Conservation (phyloP, 2,888 invertebrate species). For the Bedellia somnulentella region DNA sequence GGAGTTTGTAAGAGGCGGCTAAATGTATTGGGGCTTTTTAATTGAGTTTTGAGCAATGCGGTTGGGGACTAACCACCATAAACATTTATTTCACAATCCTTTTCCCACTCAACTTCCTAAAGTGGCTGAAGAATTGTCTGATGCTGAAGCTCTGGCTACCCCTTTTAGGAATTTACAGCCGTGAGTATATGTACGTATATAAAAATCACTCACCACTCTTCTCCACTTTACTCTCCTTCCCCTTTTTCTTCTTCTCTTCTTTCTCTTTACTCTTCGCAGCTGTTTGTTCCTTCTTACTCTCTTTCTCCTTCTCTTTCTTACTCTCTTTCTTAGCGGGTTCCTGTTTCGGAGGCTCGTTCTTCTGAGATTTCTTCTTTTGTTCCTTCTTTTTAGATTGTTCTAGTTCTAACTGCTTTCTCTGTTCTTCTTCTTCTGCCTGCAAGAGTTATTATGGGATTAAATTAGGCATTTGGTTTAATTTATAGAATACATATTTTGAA, state of each 20-base stretch:
- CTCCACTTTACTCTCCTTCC: slow-evolving; percentile 29
- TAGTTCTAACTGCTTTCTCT: slow-evolving; percentile 17
- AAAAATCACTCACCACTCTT: slow-evolving; percentile 29
- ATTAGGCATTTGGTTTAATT: background rate
- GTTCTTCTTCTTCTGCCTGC: slow-evolving; percentile 35
- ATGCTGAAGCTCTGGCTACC: too few species aligned
- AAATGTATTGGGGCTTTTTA: too few species aligned
- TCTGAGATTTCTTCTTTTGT: slow-evolving; percentile 20
- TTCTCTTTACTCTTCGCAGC: slow-evolving; percentile 10
- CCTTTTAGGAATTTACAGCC: too few species aligned
- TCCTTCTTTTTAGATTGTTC: slow-evolving; percentile 14
- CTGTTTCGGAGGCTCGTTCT: slow-evolving; percentile 9
- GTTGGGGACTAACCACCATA: too few species aligned
- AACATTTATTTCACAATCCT: too few species aligned
- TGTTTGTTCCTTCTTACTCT: slow-evolving; percentile 17
- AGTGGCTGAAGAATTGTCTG: too few species aligned
- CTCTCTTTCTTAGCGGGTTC: slow-evolving; percentile 9
- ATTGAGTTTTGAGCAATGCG: too few species aligned
- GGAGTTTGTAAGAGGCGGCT: too few species aligned
- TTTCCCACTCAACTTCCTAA: too few species aligned
- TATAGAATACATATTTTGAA: too few species aligned
- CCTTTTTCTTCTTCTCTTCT: slow-evolving; percentile 11
- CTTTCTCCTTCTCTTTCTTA: slow-evolving; percentile 6
- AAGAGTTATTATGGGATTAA: background rate
- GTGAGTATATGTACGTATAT: too few species aligned